Evolutionary conservation across 2,797 vertebrate species (phyloP), one percentile per base, ranked within the genome.

Genomic region (Etheostoma nigrum): DNA sequence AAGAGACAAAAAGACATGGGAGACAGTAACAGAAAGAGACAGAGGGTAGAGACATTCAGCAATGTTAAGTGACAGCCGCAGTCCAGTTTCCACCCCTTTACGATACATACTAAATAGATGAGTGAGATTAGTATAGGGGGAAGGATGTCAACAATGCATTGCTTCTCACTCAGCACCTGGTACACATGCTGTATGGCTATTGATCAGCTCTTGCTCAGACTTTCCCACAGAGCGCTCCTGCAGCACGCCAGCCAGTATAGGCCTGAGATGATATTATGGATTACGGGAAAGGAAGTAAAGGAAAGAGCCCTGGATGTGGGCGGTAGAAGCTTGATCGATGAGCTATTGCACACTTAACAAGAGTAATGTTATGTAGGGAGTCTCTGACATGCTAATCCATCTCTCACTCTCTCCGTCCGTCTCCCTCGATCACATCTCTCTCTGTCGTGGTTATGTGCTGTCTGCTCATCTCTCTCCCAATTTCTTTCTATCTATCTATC

Each of bases 331-430:
- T 84, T 92, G 91, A 94, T 93, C 90, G 89, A 94, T 93, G 92
- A 93, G 91, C 89, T 87, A 86, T 77, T 88, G 90, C 86, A 54
- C 91, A 92, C 92, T 94, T 92, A 91, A 93, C 91, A 93, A 93
- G 93, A 93, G 89, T 93, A 90, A 94, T 93, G 92, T 89, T 91
- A 90, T 92, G 89, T 90, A 90, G 91, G 86, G 84, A 88, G 88
- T 72, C 83, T 89, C 62, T 92, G 89, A 91, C 92, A 89, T 89
- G 87, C 88, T 93, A 91, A 92, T 93, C 90, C 85, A 92, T 93
- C 90, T 92, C 82, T 90, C 86, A 84, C 65, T 86, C 82, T 81
- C 78, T 73, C 63, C 13, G 66, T 86, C 64, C 10, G 27, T 84
- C 72, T 86, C 66, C 27, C 71, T 70, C 62, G 3, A 87, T 79